Evolutionary conservation across 2,113 vertebrate species (phyloP), one percentile per base, ranked within the genome.

Genomic region (Hystrix brachyura): DNA sequence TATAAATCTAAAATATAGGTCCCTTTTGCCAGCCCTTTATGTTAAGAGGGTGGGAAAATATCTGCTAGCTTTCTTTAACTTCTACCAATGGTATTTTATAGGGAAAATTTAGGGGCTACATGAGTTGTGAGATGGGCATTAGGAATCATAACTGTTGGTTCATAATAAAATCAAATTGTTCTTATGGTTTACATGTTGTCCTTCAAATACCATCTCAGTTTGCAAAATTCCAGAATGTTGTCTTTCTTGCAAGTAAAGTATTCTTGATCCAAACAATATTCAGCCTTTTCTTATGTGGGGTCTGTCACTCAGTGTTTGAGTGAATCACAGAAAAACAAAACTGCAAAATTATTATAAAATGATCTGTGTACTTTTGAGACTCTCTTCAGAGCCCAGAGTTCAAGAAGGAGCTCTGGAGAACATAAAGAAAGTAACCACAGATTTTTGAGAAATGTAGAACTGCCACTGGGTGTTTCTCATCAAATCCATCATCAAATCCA

Each of bases 301-400:
- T 62, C 34, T 82, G 17, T 74, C 51, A 32, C 17, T 72, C 19
- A 23, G 3, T 51, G 4, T 85, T 94, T 34, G 59, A 10, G 15
- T 19, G 69, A 81, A 59, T 48, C 43, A 19, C 7, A 76, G n/a
- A 23, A 59, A 46, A 82, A 87, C 43, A 51, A 71, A 95, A 92
- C 48, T 25, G 27, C 34, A 74, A 72, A 34, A 51, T 23, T 3
- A 11, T 85, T 64, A 71, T 55, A 48, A 53, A 87, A 34, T 25
- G n/a, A 38, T 74, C 80, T 69, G 55, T 90, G 29, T 46, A 19
- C 7, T 53, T 32, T 1, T 34, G 48, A 46, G 62, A 23, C 11
- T 46, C 34, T 1, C 74, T 67, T 85, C 59, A 43, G 38, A 65
- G 14, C 18, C n/a, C 27, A 13, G 1, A 72, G 55, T 60, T 90